Evolutionary conservation across 2,113 vertebrate genomes (phyloP), one percentile per base, ranked within the genome.

Genomic region (Hyla sarda): DNA sequence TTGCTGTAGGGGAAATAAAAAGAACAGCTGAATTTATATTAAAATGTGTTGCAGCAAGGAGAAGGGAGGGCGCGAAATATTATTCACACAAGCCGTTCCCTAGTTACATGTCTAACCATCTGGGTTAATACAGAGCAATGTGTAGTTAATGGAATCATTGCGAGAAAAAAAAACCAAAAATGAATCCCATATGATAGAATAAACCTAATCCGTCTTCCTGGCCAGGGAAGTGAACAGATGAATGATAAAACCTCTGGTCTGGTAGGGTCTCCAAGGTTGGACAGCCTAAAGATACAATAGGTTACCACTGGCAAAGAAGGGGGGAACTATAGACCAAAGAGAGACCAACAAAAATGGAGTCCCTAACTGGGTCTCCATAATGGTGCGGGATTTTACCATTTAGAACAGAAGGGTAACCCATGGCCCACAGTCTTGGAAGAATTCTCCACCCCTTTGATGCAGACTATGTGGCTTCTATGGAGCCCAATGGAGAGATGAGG

Each of bases 1-100:
- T 87, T 60, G 84, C 84, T 87, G 41, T 74, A 87, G 85, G 85
- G 77, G 78, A 74, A 86, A 62, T 81, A 74, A 74, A 82, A 73
- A 62, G 78, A 87, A 87, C 65, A 82, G 77, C 85, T 82, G 25
- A 87, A 87, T 74, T 82, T 47, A 87, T 87, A 87, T 87, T 87
- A 87, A 74, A 81, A 87, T 87, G 52, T 72, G n/a, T 73, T 50
- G 37, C 45, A 62, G 32, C 71, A 25, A 19, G 52, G 37, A 86
- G 84, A 32, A 81, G 76, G 77, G 65, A 60, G 34, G 84, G 47
- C 12, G 78, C 17, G 34, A 28, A 30, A 78, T 71, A 81, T 41
- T 41, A 41, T 80, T 86, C 76, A 58, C 76, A 80, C 32, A 19
- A 79, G 65, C 50, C 17, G 77, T 81, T 86, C 76, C 84, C 65